Base-by-base conservation (phyloP, 92 coral and sea anemone species). In the Paragorgia papillata region DNA sequence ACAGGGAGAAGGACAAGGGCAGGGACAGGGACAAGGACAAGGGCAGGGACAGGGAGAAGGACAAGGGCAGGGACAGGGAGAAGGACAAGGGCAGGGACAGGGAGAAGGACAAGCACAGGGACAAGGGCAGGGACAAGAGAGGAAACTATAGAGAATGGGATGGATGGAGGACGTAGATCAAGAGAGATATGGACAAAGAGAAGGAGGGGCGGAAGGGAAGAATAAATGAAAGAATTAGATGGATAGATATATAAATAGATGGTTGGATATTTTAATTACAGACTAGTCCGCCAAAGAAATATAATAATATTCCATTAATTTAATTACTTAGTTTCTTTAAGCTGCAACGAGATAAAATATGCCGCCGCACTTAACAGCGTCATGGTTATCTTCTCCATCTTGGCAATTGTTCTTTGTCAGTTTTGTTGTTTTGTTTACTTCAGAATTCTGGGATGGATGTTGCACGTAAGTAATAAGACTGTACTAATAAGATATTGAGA, bases 361-460 rank as follows among this genome's bases (percentile, higher is more conserved):
- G 48, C 1, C 50, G 13, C 64, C 31, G 78, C 43, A 18, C 30
- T 71, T 2, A 33, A 54, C 27, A 53, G 44, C 32, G 3, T 71
- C 20, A 71, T 55, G 31, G 64, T 55, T 32, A 51, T 24, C 13
- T 71, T 53, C 64, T 71, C 78, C 5, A 50, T 32, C 21, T 5
- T 71, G 10, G 78, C 64, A 7, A 31, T 27, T 34, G 43, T 55
- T 17, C 7, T 71, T 22, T 53, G 78, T 24, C 31, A 49, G 30
- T 71, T 71, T 53, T 53, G 64, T 18, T 37, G 48, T 54, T 71
- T 71, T 25, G 58, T 55, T n/a, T 71, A 71, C 64, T 71, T 31
- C 78, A 30, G 78, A 22, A 51, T 71, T 48, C 35, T 71, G 48
- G 78, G 78, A 53, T 71, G 78, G 78, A 51, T 71, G 78, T 33